phyloP scores from a whole-genome alignment of 2,888 invertebrate genomes.

The Oscheius myriophilus region DNA sequence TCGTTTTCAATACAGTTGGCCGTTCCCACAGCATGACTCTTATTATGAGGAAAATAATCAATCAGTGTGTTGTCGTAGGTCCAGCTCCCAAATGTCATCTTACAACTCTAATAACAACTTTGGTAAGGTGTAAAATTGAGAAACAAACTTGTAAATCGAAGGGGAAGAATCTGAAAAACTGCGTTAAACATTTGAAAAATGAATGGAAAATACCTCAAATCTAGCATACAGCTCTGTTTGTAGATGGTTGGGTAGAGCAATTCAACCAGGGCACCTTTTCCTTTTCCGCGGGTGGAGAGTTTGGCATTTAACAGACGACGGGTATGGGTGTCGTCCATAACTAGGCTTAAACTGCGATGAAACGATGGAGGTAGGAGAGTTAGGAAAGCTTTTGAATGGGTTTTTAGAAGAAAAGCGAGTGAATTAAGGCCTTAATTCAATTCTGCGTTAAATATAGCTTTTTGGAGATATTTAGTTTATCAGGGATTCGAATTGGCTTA shows the following conservation, averaged over 20 bases:
- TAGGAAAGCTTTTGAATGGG: too few species aligned
- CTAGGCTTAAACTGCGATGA: constrained; percentile 38
- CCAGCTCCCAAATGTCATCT: constrained; percentile 50
- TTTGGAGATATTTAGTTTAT: too few species aligned
- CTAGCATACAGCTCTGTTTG: constrained; percentile 58
- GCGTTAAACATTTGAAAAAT: neutral
- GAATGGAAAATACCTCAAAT: constrained; percentile 30
- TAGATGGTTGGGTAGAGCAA: constrained; percentile 66
- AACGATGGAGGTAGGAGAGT: too few species aligned
- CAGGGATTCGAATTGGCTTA: too few species aligned
- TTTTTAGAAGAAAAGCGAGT: too few species aligned
- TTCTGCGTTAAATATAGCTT: too few species aligned
- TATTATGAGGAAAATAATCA: constrained; percentile 35
- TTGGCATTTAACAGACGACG: constrained; percentile 60
- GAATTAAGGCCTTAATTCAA: too few species aligned
- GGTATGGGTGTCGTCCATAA: constrained; percentile 62
- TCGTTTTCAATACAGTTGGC: constrained; percentile 50
- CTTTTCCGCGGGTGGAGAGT: constrained; percentile 52
- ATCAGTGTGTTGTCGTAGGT: constrained; percentile 47
- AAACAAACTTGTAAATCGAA: constrained; percentile 24
- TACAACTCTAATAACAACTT: too few species aligned
- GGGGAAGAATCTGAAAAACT: constrained; percentile 14
- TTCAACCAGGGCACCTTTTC: constrained; percentile 58
- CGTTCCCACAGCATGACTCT: constrained; percentile 32
- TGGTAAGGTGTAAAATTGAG: too few species aligned